Evolutionary conservation across 1,140 invertebrate species (phyloP).

Genomic region (Brachionus paranguensis): DNA sequence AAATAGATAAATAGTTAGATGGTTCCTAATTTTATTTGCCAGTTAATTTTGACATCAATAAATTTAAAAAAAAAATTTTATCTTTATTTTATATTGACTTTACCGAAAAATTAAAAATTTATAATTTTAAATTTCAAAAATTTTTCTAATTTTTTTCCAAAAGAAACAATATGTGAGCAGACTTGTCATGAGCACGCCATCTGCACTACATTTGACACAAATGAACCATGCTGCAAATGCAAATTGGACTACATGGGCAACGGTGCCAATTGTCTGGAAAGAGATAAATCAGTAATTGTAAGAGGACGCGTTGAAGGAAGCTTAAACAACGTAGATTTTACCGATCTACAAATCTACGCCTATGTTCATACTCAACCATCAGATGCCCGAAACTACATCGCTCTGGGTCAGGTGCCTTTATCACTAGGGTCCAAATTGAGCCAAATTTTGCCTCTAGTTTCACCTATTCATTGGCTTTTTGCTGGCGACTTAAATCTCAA

Average conservation of each 20-base stretch:
- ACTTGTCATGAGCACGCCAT: neutral
- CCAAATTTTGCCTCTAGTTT: neutral
- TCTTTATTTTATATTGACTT: too few relatives aligned
- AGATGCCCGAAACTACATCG: slow-evolving; percentile 24
- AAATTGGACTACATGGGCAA: neutral
- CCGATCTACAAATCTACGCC: neutral
- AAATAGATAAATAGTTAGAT: too few relatives aligned
- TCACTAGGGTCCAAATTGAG: neutral
- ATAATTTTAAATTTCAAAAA: neutral
- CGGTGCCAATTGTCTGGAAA: slow-evolving; percentile 11
- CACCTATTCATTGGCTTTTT: slow-evolving; percentile 37
- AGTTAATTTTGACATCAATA: too few relatives aligned
- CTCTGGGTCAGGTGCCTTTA: neutral
- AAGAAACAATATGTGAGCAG: neutral
- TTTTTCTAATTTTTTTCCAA: neutral
- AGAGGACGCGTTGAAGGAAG: neutral
- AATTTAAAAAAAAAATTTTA: too few relatives aligned
- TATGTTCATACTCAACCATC: slow-evolving; percentile 18
- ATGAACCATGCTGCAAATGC: slow-evolving; percentile 33
- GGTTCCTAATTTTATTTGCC: too few relatives aligned
- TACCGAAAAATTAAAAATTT: too few relatives aligned
- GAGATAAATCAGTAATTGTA: slow-evolving; percentile 9
- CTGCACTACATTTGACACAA: neutral
- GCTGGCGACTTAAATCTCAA: neutral
- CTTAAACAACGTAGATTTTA: neutral